Evolutionary conservation across 1,140 invertebrate genomes (phyloP).

Genomic region (Papilio dardanus): DNA sequence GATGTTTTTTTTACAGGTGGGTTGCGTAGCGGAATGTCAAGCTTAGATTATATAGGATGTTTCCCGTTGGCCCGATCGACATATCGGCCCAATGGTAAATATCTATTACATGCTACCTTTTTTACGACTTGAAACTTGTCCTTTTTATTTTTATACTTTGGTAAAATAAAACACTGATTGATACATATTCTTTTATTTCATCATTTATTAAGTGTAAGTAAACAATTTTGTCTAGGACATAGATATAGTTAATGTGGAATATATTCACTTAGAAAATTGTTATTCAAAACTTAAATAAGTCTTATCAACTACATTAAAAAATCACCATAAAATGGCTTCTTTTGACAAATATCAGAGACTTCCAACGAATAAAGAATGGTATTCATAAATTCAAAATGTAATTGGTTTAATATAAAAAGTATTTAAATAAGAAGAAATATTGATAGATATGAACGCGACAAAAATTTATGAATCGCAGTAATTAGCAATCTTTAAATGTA

Average conservation of each 20-base stretch:
- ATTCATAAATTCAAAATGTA: background rate
- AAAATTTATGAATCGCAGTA: too few species aligned
- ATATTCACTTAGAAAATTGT: background rate
- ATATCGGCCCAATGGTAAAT: background rate
- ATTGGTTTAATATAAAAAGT: background rate
- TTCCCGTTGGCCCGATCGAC: too few species aligned
- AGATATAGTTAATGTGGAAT: background rate
- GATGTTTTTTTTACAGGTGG: too few species aligned
- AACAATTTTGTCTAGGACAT: background rate
- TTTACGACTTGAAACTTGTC: background rate
- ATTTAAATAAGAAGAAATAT: background rate
- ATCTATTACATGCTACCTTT: background rate
- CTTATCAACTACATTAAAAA: constrained; percentile 6
- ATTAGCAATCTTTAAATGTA: too few species aligned
- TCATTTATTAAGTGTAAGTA: constrained; percentile 2
- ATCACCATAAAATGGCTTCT: background rate
- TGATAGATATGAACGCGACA: too few species aligned
- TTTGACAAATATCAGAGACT: background rate
- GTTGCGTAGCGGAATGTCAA: too few species aligned
- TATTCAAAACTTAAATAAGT: background rate
- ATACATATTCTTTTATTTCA: constrained; percentile 18
- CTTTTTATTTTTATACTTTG: background rate
- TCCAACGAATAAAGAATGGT: too few species aligned
- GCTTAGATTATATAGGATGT: too few species aligned
- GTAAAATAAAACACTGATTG: background rate